Percentiles rank a stretch among this genome's conserved stretches.
These are phyloP conservation scores for Platysternon megacephalum DNA, from an alignment of 2,113 vertebrate genomes.

Conservation along the genomic window DNA sequence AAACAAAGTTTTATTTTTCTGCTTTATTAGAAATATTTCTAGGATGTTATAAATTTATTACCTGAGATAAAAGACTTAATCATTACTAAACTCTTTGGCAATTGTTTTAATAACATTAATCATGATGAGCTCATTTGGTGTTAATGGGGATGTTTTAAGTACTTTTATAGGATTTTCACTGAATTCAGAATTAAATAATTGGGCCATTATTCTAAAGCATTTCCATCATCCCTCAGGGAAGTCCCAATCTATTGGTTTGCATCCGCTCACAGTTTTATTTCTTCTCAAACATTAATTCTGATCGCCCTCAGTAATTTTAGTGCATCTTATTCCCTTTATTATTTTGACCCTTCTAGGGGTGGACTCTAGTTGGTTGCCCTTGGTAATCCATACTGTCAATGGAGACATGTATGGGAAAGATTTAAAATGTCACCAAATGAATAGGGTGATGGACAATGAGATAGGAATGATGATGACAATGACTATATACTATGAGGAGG, in stretches of 20 bases:
- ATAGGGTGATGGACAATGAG: neutral
- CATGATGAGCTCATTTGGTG: slow-evolving; percentile 70
- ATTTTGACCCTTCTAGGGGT: slow-evolving; percentile 42
- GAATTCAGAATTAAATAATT: slow-evolving; percentile 75
- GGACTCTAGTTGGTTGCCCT: slow-evolving; percentile 33
- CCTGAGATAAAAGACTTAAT: slow-evolving; percentile 72
- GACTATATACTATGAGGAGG: neutral
- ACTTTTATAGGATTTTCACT: slow-evolving; percentile 75
- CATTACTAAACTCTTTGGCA: slow-evolving; percentile 57
- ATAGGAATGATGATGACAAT: neutral
- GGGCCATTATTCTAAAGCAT: slow-evolving; percentile 67
- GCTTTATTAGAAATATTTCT: neutral
- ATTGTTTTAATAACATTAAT: slow-evolving; percentile 74
- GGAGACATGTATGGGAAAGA: neutral
- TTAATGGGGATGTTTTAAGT: slow-evolving; percentile 65
- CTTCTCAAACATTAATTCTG: slow-evolving; percentile 38
- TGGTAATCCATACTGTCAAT: slow-evolving; percentile 48
- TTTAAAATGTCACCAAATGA: slow-evolving; percentile 43
- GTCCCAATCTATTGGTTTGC: slow-evolving; percentile 51
- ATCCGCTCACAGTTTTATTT: slow-evolving; percentile 48
- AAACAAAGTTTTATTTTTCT: slow-evolving; percentile 54
- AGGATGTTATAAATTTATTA: slow-evolving; percentile 64
- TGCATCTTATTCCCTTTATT: slow-evolving; percentile 12
- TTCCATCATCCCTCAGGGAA: slow-evolving; percentile 65
- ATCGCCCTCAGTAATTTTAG: slow-evolving; percentile 36